Conservation (phyloP, 2,113 vertebrate species). For the Thamnophis sirtalis region DNA sequence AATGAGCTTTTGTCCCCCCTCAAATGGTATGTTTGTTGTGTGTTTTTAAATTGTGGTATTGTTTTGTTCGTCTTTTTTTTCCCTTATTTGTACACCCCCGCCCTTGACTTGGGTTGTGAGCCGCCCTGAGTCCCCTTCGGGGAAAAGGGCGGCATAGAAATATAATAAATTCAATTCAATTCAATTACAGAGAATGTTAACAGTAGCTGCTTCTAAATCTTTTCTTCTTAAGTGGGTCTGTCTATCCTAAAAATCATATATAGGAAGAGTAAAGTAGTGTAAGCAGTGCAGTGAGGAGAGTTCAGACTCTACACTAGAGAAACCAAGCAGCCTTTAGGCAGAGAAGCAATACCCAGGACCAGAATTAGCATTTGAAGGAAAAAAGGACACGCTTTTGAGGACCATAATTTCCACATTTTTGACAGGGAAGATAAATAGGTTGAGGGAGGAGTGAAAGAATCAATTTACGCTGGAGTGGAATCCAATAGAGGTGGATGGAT, state of each 20-base stretch:
- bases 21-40: no score
- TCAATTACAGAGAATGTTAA: background rate
- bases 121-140: no score
- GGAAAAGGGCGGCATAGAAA: no score
- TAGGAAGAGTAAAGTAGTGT: background rate
- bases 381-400: background rate
- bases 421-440: background rate
- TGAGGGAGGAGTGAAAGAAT: background rate
- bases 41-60: no score
- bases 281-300: background rate
- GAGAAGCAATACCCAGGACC: background rate
- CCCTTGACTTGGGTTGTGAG: no score
- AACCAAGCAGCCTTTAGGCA: background rate
- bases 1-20: no score
- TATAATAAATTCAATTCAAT: no score
- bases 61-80: no score
- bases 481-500: background rate
- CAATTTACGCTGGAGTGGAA: background rate
- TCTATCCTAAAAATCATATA: background rate
- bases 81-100: no score
- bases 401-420: background rate
- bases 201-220: background rate
- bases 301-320: background rate
- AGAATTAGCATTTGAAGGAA: background rate
- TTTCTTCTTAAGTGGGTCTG: background rate